A percentile compares a stretch with the other conserved stretches of the same genome.
These are phyloP conservation scores for Aix galericulata DNA, from an alignment of 2,113 vertebrate species.

Conservation along the genomic window DNA sequence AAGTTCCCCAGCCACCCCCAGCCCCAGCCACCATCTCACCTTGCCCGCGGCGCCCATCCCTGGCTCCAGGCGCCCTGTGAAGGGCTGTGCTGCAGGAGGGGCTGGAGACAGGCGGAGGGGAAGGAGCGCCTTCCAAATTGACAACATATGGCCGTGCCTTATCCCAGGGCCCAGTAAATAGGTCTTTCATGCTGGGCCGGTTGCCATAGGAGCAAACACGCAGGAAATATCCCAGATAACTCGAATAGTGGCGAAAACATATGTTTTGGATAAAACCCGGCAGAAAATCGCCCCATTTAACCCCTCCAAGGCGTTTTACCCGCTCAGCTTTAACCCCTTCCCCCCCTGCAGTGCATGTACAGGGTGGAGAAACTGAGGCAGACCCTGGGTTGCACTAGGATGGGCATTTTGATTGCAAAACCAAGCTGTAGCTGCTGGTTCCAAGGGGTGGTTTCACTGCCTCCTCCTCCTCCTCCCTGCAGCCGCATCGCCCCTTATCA, in stretches of 20 bases:
- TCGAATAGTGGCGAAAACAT: conserved; percentile 75
- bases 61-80: fast-evolving
- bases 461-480: neutral
- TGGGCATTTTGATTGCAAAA: neutral
- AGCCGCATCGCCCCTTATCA: conserved; percentile 2
- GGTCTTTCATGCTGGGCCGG: conserved; percentile 73
- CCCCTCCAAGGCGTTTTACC: neutral
- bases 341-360: fast-evolving
- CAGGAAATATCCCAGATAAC: conserved; percentile 84
- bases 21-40: neutral
- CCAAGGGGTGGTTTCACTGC: neutral
- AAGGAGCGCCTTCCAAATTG: conserved; percentile 71
- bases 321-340: neutral
- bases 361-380: conserved; percentile 34
- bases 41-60: fast-evolving
- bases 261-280: conserved; percentile 79
- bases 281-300: neutral
- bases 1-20: neutral
- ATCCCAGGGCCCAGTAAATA: conserved; percentile 73
- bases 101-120: neutral
- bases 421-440: fast-evolving
- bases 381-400: neutral
- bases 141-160: conserved; percentile 76
- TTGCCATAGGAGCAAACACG: conserved; percentile 78
- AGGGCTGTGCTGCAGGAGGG: neutral